phyloP scores from a whole-genome alignment of 2,113 vertebrate genomes.

The Addax nasomaculatus region DNA sequence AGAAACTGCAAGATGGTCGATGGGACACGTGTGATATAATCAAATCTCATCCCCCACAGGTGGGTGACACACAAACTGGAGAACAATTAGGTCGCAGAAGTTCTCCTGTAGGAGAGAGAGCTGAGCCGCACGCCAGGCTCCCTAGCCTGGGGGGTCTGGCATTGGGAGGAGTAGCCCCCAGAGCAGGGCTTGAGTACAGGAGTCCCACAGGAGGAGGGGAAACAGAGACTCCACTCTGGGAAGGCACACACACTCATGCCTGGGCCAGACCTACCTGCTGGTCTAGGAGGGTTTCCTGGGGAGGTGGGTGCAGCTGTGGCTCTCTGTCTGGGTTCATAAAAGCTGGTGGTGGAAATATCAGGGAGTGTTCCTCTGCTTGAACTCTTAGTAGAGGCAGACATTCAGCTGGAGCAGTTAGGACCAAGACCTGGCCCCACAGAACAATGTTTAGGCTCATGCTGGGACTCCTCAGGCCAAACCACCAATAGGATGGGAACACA shows the following conservation, averaged over 20 bases:
- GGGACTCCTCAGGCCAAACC: not conserved
- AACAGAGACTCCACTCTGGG: not conserved
- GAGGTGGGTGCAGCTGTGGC: not conserved
- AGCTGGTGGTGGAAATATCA: not conserved
- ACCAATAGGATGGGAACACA: not conserved
- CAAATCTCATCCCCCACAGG: not conserved
- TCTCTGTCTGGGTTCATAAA: not conserved
- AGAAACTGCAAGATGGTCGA: not conserved
- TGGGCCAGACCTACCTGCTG: not conserved
- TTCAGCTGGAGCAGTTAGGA: not conserved
- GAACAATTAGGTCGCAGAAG: not conserved
- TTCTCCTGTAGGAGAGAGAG: not conserved
- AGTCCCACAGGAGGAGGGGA: not conserved
- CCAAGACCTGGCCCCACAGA: not conserved
- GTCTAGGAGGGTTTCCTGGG: not conserved
- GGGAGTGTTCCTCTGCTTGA: not conserved
- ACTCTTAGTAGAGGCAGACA: not conserved
- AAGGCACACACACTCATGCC: not conserved
- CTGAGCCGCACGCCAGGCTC: not conserved
- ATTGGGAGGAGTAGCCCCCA: not conserved
- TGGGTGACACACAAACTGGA: not conserved
- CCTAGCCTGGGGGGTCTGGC: too few relatives aligned
- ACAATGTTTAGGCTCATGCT: not conserved
- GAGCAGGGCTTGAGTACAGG: not conserved
- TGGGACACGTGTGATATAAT: not conserved